A percentile compares a stretch with the other conserved stretches of the same genome.
These are phyloP conservation scores for Pteronura brasiliensis DNA, from an alignment of 2,113 vertebrate species.

Conservation along the genomic window DNA sequence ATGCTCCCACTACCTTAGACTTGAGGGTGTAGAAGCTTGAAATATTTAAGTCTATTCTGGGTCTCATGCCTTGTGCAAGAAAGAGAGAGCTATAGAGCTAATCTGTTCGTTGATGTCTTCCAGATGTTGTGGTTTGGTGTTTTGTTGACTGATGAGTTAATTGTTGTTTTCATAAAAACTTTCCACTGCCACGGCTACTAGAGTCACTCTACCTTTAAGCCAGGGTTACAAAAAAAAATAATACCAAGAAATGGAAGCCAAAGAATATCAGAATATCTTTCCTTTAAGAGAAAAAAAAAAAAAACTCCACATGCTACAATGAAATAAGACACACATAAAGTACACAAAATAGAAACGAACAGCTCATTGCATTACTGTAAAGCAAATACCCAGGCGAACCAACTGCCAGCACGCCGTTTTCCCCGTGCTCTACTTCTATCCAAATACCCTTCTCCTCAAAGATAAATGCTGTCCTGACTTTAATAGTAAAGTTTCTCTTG, in stretches of 20 bases:
- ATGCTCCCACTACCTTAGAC: background rate
- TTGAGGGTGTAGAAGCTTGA: background rate
- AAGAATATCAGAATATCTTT: background rate
- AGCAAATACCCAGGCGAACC: background rate
- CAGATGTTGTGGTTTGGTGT: slow-evolving; percentile 59
- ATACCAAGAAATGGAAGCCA: background rate
- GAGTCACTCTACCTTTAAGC: slow-evolving; percentile 12
- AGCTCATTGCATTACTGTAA: background rate
- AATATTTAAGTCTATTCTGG: slow-evolving; percentile 1
- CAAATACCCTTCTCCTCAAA: background rate
- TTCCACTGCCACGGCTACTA: background rate
- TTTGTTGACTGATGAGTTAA: slow-evolving; percentile 53
- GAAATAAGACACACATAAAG: background rate
- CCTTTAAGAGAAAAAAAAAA: background rate
- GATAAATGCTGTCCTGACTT: background rate
- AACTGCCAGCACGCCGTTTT: background rate
- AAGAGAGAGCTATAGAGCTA: background rate
- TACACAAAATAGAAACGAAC: background rate
- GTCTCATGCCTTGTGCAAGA: background rate
- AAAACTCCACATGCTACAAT: background rate
- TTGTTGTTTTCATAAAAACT: slow-evolving; percentile 51
- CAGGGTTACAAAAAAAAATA: background rate
- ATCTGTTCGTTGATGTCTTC: slow-evolving; percentile 48
- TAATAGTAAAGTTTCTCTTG: background rate
- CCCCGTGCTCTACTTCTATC: fast-evolving